Base-by-base conservation (phyloP, 1,140 invertebrate species). In the Aphaenogaster floridana region DNA sequence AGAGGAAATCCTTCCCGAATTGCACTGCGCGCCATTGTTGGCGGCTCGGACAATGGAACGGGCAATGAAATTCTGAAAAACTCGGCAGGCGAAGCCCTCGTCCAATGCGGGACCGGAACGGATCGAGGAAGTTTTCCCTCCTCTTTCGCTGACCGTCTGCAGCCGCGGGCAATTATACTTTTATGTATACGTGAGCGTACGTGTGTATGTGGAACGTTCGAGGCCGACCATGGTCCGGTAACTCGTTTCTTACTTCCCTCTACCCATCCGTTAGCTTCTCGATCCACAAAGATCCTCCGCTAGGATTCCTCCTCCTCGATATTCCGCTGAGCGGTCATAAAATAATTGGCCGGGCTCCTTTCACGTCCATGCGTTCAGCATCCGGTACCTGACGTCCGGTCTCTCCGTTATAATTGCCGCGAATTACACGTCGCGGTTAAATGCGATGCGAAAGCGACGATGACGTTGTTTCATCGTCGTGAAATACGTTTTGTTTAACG, bases 31-130 rank as follows among this genome's bases (percentile, higher is more conserved):
- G 57, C 72, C 80, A 91, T 91, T 91, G 90, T 91, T 87, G 86
- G 87, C 48, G 50, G 87, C 42, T 69, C 66, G 52, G 57, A 68
- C 76, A 86, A 77, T 80, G 61, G 66, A 69, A 52, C 64, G 90
- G 76, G 71, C 90, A 91, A 91, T 91, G 90, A 89, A 89, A 91
- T 91, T 86, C 88, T 79, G 74, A 77, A 89, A 90, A 89, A 91
- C 66, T 86, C 77, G 63, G 39, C 36, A 45, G 36, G 77, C 86
- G 74, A 79, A 72, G 39, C 42, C 11, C 64, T 81, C 72, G 57
- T 68, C 76, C 79, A 61, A 86, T 88, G 72, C 54, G 74, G 57
- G 74, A 63, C 74, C 68, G 52, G 42, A 68, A 63, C 57, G 61
- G 64, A 69, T 69, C 45, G 69, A 69, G 54, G 28, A 88, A 85